Conservation (phyloP, 2,888 invertebrate species). For the Cremastinae sp. region DNA sequence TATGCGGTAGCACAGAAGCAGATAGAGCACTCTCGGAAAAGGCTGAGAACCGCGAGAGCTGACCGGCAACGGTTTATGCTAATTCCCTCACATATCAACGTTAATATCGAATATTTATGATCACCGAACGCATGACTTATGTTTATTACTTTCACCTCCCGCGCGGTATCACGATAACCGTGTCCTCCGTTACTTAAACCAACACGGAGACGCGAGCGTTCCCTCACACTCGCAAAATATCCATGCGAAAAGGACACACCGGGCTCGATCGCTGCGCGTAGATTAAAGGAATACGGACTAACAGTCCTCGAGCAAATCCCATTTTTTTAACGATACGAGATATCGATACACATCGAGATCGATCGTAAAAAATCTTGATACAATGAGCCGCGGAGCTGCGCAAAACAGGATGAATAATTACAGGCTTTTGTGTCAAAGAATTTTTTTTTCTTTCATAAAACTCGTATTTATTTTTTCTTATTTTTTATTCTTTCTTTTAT, state of each 20-base stretch:
- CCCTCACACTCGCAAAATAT: not conserved
- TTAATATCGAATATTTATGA: slow-evolving; percentile 80
- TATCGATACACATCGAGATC: slow-evolving; percentile 26
- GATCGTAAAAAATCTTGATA: slow-evolving; percentile 42
- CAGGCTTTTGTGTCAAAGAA: slow-evolving; percentile 18
- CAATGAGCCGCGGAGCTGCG: slow-evolving; percentile 2
- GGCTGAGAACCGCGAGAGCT: slow-evolving; percentile 61
- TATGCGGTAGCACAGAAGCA: slow-evolving; percentile 51
- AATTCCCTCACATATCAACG: slow-evolving; percentile 77
- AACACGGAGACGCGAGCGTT: not conserved
- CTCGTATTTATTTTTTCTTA: slow-evolving; percentile 4
- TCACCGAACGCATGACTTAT: slow-evolving; percentile 77
- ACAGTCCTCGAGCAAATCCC: not conserved
- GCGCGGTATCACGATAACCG: slow-evolving; percentile 72
- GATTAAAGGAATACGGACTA: not conserved
- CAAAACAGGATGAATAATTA: slow-evolving; percentile 31
- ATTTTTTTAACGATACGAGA: not conserved
- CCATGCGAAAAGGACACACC: slow-evolving; percentile 1
- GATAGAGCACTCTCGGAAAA: slow-evolving; percentile 50
- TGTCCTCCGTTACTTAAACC: slow-evolving; percentile 62
- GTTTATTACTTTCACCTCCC: slow-evolving; percentile 77
- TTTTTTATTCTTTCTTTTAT: slow-evolving; percentile 22
- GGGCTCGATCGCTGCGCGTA: slow-evolving; percentile 3
- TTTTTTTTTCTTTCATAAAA: not conserved
- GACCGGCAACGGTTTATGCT: slow-evolving; percentile 75